Evolutionary conservation across 2,888 invertebrate species (phyloP), one percentile per base, ranked within the genome.

Genomic region (Ischnura elegans): DNA sequence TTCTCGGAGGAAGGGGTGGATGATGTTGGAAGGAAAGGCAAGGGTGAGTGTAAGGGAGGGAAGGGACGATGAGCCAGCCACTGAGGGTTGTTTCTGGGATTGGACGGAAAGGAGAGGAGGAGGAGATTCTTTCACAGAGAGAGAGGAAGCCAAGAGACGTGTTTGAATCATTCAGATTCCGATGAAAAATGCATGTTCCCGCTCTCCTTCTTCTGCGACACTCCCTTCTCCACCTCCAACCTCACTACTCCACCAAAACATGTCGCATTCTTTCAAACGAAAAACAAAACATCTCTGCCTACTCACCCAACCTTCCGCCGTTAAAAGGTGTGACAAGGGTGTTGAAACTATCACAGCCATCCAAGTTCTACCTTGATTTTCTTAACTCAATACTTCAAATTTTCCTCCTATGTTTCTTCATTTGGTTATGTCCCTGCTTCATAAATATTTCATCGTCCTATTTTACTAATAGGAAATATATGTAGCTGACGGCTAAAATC

Each of bases 91-190:
- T 36, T 36, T 45, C 5, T 0, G 45, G 86, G 86, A 45, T 43
- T 46, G 45, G 45, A 8, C 0, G 46, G 46, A 21, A 45, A 2
- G 36, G 4, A n/a, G 90, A 43, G 90, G 47, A 19, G 51, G 25
- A 19, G 42, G 55, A 42, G 25, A 21, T 55, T 51, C 47, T 61
- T 55, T 36, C 16, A 6, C 5, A 5, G 43, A 25, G 13, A 10
- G 2, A 16, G 86, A 86, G 25, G 43, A 86, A n/a, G 46, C 86
- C 86, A 43, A 3, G 61, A 61, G 61, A 90, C 61, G 51, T 61
- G 90, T 90, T 90, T 90, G 90, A 90, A 90, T 90, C 90, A 43
- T 90, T 90, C 55, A 90, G 90, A 90, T 61, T 90, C 90, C 90
- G 90, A 90, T 90, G 90, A 90, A 90, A 90, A 66, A 90, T 90